Evolutionary conservation across 2,113 vertebrate species (phyloP).

Genomic region (Morone chrysops): DNA sequence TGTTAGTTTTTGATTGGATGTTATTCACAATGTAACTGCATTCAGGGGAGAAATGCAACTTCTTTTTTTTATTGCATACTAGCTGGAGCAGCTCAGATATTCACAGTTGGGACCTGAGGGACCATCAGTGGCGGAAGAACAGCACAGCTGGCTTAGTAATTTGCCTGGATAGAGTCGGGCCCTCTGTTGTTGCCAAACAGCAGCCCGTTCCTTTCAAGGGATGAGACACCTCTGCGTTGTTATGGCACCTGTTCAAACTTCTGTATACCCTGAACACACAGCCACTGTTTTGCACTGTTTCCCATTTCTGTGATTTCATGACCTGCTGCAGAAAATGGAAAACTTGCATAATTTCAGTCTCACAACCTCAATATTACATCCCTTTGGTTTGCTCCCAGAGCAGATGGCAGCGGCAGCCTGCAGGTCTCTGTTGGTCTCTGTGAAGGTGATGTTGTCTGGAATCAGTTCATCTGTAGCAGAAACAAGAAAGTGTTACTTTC

Average conservation of each 20-base stretch:
- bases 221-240: constrained; percentile 66
- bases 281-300: constrained; percentile 38
- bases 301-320: constrained; percentile 46
- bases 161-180: constrained; percentile 54
- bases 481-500: constrained; percentile 28
- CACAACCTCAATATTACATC: constrained; percentile 56
- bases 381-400: constrained; percentile 63
- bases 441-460: constrained; percentile 67
- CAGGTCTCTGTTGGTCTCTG: constrained; percentile 56
- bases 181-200: constrained; percentile 60
- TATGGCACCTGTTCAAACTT: constrained; percentile 62
- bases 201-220: constrained; percentile 63
- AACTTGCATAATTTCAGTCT: constrained; percentile 47
- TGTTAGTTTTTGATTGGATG: neutral
- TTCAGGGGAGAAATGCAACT: neutral
- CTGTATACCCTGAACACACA: constrained; percentile 48
- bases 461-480: constrained; percentile 45
- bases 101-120: constrained; percentile 35
- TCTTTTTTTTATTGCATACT: constrained; percentile 25
- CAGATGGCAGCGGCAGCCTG: constrained; percentile 70
- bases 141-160: constrained; percentile 66
- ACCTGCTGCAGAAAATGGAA: constrained; percentile 35
- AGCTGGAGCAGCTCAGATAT: constrained; percentile 27
- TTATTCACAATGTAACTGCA: neutral
- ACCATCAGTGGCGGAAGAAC: constrained; percentile 42